phyloP scores from a whole-genome alignment of 2,113 vertebrate genomes.

The Brachyhypopomus occidentalis region DNA sequence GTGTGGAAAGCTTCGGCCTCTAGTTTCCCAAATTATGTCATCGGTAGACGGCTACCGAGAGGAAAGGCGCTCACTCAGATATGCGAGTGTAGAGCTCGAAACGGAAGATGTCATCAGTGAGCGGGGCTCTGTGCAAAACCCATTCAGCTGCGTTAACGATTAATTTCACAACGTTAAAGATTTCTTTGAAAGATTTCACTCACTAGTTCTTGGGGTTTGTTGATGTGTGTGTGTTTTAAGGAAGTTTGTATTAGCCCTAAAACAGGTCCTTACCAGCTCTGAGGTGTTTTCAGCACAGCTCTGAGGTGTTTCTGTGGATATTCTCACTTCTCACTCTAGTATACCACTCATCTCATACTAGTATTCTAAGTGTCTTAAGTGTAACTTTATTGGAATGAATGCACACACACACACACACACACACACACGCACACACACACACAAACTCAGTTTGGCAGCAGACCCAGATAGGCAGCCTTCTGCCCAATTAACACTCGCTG shows the following conservation, averaged over 20 bases:
- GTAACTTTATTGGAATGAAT: neutral
- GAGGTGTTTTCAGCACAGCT: no score
- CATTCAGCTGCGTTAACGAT: neutral
- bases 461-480: neutral
- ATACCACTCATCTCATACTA: no score
- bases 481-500: constrained; percentile 48
- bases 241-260: no score
- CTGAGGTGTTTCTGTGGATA: no score
- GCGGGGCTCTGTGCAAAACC: no score
- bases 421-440: neutral
- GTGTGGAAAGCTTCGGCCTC: constrained; percentile 58
- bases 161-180: no score
- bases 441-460: neutral
- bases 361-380: neutral
- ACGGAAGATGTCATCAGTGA: neutral
- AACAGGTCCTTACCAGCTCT: no score
- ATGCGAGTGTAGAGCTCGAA: constrained; percentile 30
- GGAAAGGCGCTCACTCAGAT: constrained; percentile 52
- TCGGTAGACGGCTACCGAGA: constrained; percentile 67
- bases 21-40: constrained; percentile 77
- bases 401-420: constrained; percentile 13
- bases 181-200: no score
- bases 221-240: no score
- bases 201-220: no score
- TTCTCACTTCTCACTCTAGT: no score